Evolutionary conservation across 2,797 vertebrate species (phyloP), one percentile per base, ranked within the genome.

Genomic region (Meriones psammophilus): DNA sequence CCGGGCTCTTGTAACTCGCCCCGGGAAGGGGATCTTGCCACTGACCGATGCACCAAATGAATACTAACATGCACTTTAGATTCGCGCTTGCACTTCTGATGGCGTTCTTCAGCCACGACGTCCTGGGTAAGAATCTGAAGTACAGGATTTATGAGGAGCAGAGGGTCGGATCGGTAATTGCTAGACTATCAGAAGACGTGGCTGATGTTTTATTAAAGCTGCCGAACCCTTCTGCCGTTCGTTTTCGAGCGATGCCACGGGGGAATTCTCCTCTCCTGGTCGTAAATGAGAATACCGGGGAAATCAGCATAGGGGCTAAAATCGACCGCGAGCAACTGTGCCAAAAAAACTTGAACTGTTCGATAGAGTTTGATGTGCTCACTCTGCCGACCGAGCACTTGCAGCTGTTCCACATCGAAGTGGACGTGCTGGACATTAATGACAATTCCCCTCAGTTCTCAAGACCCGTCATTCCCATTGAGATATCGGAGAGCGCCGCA

Each of bases 131-230:
- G 98, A 99, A 99, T 97, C 96, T 99, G 95, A 99, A 99, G 98
- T 99, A 99, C 97, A 99, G 99, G 98, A 99, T 99, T 98, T 99
- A 99, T 50, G 99, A 99, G 98, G 99, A 99, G 98, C 99, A 99
- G 98, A 98, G 98, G 98, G 99, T 99, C 46, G 99, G 99, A 22
- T 99, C 99, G 0, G 99, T 99, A 8, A 99, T 99, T 71, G 99
- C 99, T 1, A 98, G 99, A 69, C 98, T 99, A 0, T 98, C 99
- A 8, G 99, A 99, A 96, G 99, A 99, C 85, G 99, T 99, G 24
- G 98, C 99, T 14, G 99, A 99, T 79, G 98, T 99, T 89, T 91
- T 99, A 77, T 97, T 99, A 79, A 99, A 99, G 97, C 98, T 99
- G 0, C 99, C 99, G 0, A 98, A 98, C 92, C 99, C 99, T 9